Base-by-base conservation (phyloP, 2,888 invertebrate species). In the Drosophila monieri region DNA sequence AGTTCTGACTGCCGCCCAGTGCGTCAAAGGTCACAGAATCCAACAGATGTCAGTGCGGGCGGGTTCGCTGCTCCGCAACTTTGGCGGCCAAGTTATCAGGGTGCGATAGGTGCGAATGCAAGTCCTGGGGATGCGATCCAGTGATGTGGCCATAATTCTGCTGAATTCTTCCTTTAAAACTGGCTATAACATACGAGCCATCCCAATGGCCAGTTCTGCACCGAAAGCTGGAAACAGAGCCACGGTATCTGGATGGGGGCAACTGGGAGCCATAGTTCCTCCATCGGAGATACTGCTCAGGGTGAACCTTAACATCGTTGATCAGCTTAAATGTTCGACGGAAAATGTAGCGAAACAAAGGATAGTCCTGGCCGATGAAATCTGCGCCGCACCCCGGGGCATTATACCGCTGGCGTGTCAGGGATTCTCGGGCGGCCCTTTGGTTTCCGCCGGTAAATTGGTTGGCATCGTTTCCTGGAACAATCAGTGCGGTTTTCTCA, bases 1-100 rank as follows among this genome's bases (percentile, higher is more conserved):
- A 5, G 89, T 93, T 2, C 46, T 94, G 1, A 94, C 93, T 0
- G 94, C 94, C 6, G 94, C 94, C 2, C 93, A 94, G 81, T 69
- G 68, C 94, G 27, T 71, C 90, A 62, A 49, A 43, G 90, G 18
- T 25, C 30, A 2, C 51, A 46, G 6, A n/a, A 58, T 0, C 44
- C 55, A 4, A 52, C 44, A 12, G 2, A 21, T 14, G n/a, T 75
- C 46, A 61, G 80, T 94, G 3, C 92, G 93, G 1, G 93, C 92
- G 3, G 94, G 94, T 0, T 93, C 93, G 0, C 90, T 92, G 0
- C 90, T 89, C 23, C 90, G 83, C 57, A 80, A 73, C 35, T 44
- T 41, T 2, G 83, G 80, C n/a, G 88, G 89, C 18, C 12, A 21
- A 6, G n/a, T 80, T 9, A 10, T 68, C 0, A 10, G 18, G 2